These are phyloP conservation scores for Idris sp. DNA, from an alignment of 1,140 invertebrate genomes.

Conservation along the genomic window DNA sequence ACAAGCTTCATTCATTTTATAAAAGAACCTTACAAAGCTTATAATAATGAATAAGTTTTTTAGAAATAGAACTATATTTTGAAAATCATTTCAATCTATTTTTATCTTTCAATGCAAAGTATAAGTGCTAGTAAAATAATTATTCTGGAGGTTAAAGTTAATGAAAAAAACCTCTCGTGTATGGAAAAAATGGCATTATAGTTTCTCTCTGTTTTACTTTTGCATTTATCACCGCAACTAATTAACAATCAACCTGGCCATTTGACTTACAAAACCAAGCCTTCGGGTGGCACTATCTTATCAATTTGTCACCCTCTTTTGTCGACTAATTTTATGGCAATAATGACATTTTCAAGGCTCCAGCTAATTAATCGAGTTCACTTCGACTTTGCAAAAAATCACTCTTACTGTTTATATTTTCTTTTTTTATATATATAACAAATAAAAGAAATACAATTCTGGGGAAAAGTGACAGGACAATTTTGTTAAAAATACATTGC, in stretches of 20 bases:
- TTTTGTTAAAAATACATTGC: too few species aligned
- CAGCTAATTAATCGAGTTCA: slow-evolving; percentile 4
- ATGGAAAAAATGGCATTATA: slow-evolving; percentile 11
- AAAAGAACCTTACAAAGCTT: too few species aligned
- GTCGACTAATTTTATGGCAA: slow-evolving; percentile 2
- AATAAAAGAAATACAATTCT: background rate
- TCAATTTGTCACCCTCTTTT: slow-evolving; percentile 1
- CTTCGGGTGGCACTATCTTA: slow-evolving; percentile 10
- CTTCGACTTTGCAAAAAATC: background rate
- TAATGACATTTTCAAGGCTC: slow-evolving; percentile 1
- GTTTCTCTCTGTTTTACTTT: slow-evolving; percentile 15
- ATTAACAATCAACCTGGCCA: slow-evolving; percentile 32
- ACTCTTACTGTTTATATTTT: background rate
- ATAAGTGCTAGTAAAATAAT: too few species aligned
- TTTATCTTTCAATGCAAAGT: too few species aligned
- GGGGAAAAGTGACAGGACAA: background rate
- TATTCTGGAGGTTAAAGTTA: too few species aligned
- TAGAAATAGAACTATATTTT: too few species aligned
- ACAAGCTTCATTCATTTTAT: too few species aligned
- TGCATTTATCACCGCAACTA: slow-evolving; percentile 24
- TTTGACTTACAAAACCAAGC: slow-evolving; percentile 19
- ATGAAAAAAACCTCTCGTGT: too few species aligned
- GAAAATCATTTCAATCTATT: too few species aligned
- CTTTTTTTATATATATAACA: too few species aligned
- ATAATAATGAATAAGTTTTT: too few species aligned